phyloP scores from a whole-genome alignment of 23 tunicate species.

The Botrylloides violaceus region DNA sequence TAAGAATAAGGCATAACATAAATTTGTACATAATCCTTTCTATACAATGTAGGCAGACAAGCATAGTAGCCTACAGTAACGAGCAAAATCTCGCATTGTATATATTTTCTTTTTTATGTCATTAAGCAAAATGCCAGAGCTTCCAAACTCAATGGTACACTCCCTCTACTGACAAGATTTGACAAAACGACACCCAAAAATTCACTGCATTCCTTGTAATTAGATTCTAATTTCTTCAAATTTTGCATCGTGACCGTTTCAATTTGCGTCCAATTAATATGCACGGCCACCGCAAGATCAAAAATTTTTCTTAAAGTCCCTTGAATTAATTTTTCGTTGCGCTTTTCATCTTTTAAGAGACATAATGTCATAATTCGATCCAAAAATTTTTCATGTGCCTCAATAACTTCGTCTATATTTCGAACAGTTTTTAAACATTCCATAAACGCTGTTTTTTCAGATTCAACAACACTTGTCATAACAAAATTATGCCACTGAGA shows the following conservation, averaged over 20 bases:
- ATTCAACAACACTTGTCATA: slow-evolving; percentile 67
- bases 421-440: slow-evolving; percentile 11
- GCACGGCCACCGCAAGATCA: slow-evolving; percentile 40
- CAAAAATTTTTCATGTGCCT: slow-evolving; percentile 41
- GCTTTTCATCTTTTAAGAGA: slow-evolving; percentile 31
- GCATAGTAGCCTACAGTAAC: too few relatives aligned
- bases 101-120: slow-evolving; percentile 7
- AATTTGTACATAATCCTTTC: too few relatives aligned
- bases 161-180: slow-evolving; percentile 53
- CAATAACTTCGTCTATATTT: slow-evolving; percentile 43
- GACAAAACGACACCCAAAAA: slow-evolving; percentile 59
- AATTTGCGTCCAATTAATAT: slow-evolving; percentile 49
- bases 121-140: slow-evolving; percentile 51
- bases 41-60: too few relatives aligned
- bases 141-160: slow-evolving; percentile 63
- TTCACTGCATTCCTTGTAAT: slow-evolving; percentile 86
- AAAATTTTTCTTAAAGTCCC: slow-evolving; percentile 66
- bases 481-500: slow-evolving; percentile 74
- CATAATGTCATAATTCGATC: slow-evolving; percentile 41
- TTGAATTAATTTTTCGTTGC: slow-evolving; percentile 46
- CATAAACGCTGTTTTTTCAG: slow-evolving; percentile 43
- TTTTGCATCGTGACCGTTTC: neutral
- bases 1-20: too few relatives aligned
- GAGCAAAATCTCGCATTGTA: too few relatives aligned
- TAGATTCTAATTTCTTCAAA: slow-evolving; percentile 39